Conservation (phyloP, 1,140 invertebrate species). For the Nasonia giraulti region DNA sequence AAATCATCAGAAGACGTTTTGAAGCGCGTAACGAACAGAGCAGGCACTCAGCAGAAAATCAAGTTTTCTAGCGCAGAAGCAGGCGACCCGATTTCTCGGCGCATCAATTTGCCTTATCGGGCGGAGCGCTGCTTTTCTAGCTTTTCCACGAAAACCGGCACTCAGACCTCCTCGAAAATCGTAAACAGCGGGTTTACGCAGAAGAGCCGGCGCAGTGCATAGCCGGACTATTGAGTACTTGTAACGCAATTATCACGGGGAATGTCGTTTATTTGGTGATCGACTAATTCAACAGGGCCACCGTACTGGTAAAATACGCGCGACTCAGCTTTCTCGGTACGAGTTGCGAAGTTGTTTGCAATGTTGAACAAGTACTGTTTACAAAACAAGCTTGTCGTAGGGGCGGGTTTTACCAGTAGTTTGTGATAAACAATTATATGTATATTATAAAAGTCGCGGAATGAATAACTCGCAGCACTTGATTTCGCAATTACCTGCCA, state of each 20-base stretch:
- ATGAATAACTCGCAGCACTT: background rate
- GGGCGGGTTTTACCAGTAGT: background rate
- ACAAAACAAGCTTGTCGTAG: background rate
- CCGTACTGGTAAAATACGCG: background rate
- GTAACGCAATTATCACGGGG: background rate
- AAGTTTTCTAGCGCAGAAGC: background rate
- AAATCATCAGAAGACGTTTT: background rate
- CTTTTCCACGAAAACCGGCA: background rate
- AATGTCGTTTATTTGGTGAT: no score
- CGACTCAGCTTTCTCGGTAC: background rate
- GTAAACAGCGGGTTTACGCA: background rate
- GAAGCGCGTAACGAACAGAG: background rate
- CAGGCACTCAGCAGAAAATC: constrained; percentile 24
- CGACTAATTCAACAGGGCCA: background rate
- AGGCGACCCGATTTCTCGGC: constrained; percentile 38
- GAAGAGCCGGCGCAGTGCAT: background rate
- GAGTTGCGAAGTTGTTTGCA: background rate
- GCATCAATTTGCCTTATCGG: constrained; percentile 49
- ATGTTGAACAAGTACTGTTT: background rate
- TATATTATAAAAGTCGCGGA: background rate
- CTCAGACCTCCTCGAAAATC: background rate
- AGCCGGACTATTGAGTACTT: background rate
- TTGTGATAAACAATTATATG: background rate
- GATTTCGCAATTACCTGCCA: constrained; percentile 72
- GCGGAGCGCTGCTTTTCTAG: background rate